These are phyloP conservation scores for Ictalurus punctatus DNA, from an alignment of 2,113 vertebrate genomes.

Conservation along the genomic window DNA sequence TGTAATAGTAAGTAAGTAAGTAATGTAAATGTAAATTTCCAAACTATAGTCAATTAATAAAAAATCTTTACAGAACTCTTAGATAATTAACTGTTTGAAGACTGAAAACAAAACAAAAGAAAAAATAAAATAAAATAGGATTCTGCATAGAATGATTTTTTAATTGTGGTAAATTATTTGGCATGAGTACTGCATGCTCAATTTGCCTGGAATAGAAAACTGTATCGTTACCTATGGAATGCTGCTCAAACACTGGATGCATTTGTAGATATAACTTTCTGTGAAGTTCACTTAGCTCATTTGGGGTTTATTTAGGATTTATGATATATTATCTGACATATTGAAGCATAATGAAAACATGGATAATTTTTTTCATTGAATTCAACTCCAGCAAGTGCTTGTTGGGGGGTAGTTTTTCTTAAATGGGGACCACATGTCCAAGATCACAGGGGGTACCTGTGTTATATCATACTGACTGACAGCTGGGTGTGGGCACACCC, in stretches of 20 bases:
- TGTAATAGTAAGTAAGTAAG: no score
- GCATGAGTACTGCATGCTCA: background rate
- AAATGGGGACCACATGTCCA: slow-evolving; percentile 69
- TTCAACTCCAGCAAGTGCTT: background rate
- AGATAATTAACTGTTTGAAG: background rate
- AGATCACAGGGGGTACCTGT: slow-evolving; percentile 73
- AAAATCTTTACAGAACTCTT: background rate
- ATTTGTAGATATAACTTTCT: background rate
- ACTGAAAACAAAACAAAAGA: background rate
- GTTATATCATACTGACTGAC: slow-evolving; percentile 78
- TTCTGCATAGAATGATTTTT: no score
- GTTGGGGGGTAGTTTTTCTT: slow-evolving; percentile 53
- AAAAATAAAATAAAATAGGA: background rate
- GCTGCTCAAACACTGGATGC: background rate
- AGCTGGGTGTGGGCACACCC: slow-evolving; percentile 62
- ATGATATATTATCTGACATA: background rate
- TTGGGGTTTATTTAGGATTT: background rate
- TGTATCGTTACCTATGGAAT: background rate
- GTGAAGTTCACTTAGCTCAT: background rate
- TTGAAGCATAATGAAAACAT: background rate
- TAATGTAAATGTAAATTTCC: background rate
- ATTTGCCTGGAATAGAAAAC: background rate
- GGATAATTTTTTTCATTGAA: background rate
- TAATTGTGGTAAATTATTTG: background rate
- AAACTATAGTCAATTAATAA: background rate